Evolutionary conservation across 1,140 invertebrate genomes (phyloP).

Genomic region (Drosophila tristis): DNA sequence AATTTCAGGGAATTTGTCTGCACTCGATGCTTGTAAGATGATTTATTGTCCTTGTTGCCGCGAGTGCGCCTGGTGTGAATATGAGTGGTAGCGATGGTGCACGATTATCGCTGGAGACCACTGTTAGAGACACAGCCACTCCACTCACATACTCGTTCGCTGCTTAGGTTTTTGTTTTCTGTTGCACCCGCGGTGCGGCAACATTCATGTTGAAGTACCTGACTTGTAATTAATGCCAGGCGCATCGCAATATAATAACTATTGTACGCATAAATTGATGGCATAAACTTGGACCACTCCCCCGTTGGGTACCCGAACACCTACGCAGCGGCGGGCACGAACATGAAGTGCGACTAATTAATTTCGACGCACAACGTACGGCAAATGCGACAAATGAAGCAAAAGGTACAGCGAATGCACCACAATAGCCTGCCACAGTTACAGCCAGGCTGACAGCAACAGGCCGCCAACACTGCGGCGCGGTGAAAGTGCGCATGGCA

Average conservation of each 20-base stretch:
- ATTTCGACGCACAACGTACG: slow-evolving; percentile 65
- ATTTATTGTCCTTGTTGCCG: slow-evolving; percentile 77
- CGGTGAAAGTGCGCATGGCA: slow-evolving; percentile 73
- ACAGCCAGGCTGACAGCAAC: not conserved
- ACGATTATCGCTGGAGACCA: slow-evolving; percentile 59
- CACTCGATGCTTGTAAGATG: slow-evolving; percentile 65
- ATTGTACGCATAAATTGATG: slow-evolving; percentile 63
- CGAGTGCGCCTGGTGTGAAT: slow-evolving; percentile 70
- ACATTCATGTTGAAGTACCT: slow-evolving; percentile 68
- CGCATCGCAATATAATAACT: slow-evolving; percentile 68
- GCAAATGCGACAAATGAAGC: slow-evolving; percentile 37
- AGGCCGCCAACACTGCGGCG: slow-evolving; percentile 25
- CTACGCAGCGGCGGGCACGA: slow-evolving; percentile 36
- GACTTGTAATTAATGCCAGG: slow-evolving; percentile 67
- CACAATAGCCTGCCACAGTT: slow-evolving; percentile 19
- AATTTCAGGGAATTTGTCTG: slow-evolving; percentile 77
- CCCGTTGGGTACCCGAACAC: slow-evolving; percentile 41
- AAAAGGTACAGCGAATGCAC: slow-evolving; percentile 47
- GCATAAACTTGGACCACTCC: slow-evolving; percentile 45
- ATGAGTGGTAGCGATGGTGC: slow-evolving; percentile 65
- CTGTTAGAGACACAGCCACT: no score
- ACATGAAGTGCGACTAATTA: slow-evolving; percentile 68
- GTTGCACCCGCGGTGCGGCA: slow-evolving; percentile 66
- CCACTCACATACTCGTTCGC: slow-evolving; percentile 3
- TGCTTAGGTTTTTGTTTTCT: slow-evolving; percentile 24